A percentile compares a stretch with the other conserved stretches of the same genome.
Conservation (phyloP, 2,797 vertebrate species). For the Neosilurus mollespiculum region DNA sequence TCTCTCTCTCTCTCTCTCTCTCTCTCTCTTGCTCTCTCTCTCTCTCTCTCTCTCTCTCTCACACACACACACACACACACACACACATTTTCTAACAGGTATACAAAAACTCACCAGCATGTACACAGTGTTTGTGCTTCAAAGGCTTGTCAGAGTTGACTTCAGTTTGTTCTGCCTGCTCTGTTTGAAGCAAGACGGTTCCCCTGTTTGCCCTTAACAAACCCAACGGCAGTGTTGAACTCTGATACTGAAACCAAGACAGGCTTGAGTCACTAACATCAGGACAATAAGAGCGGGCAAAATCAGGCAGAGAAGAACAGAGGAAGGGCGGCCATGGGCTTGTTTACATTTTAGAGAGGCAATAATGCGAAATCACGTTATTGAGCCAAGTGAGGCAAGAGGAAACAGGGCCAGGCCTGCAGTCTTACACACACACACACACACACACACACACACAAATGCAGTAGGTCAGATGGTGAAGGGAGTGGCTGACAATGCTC, state of each 20-base stretch:
- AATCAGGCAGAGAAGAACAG: neutral
- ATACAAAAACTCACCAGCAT: constrained; percentile 29
- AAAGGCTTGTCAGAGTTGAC: constrained; percentile 13
- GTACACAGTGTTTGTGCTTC: constrained; percentile 19
- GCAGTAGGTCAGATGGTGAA: constrained; percentile 42
- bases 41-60: neutral
- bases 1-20: neutral
- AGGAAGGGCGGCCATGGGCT: constrained; percentile 24
- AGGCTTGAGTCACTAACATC: neutral
- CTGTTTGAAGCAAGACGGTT: neutral
- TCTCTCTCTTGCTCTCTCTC: neutral
- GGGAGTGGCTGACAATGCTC: constrained; percentile 46
- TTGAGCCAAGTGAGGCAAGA: constrained; percentile 29
- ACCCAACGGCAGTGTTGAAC: constrained; percentile 7
- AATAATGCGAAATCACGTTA: constrained; percentile 33
- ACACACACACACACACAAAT: constrained; percentile 33
- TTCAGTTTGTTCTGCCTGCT: neutral
- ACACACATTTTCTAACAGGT: constrained; percentile 28
- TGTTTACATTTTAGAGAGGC: constrained; percentile 26
- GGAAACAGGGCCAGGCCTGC: constrained; percentile 32
- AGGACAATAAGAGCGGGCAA: constrained; percentile 12
- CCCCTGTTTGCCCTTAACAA: constrained; percentile 17
- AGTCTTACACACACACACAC: constrained; percentile 17
- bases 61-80: constrained; percentile 30
- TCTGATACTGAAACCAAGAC: neutral